Base-by-base conservation (phyloP, 1,140 invertebrate species). In the Metopolophium dirhodum region DNA sequence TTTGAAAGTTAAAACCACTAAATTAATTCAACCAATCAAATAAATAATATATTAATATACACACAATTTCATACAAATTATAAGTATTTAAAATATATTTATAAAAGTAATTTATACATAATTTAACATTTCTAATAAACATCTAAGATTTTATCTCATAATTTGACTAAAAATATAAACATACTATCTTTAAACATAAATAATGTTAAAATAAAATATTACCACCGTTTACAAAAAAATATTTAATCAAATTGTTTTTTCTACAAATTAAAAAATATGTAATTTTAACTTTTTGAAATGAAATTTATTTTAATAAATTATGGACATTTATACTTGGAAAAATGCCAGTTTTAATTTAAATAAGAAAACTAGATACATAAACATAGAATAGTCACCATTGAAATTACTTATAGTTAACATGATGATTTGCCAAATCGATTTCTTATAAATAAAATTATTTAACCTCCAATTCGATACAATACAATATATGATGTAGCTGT, bases 81-180 rank as follows among this genome's bases (percentile, higher is more conserved):
- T 68, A 68, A 68, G 11, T 68, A n/a, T 68, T 68, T 68, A 68
- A 68, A 68, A 68, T 68, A 86, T 86, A 86, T 45, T 45, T 86
- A 9, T 30, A 45, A 30, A 41, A 86, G 9, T 86, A 18, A 86
- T 18, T 45, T n/a, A n/a, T 87, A 51, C n/a, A 49, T 35, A 7
- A 7, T 49, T 87, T 45, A 85, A 85, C 37, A 49, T 87, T n/a
- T 51, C 47, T 41, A 85, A 85, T 85, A 85, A 26, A 26, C 22
- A n/a, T 87, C 30, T 87, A 14, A 51, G 35, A 87, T n/a, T 45
- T 18, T 87, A 87, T 22, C 11, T n/a, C 20, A 86, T 47, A 86
- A 86, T 47, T 47, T 86, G 85, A 86, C 45, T 86, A 86, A 47
- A 83, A 47, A 86, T 86, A 86, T 68, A 68, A 68, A 68, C 14